phyloP scores from a whole-genome alignment of 2,797 vertebrate species.

The Rhodeus uyekii region DNA sequence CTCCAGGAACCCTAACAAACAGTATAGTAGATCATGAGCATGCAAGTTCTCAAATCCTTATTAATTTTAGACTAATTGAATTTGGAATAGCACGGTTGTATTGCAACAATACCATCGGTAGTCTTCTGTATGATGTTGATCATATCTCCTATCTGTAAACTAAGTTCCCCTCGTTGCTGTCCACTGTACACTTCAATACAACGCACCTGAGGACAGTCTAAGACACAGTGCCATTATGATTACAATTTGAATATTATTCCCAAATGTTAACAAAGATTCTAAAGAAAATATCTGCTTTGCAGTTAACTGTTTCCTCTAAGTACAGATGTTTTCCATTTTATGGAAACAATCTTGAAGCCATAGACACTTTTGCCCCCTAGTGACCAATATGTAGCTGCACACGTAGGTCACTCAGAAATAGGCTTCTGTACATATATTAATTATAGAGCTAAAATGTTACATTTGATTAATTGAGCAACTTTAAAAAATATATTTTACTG shows the following conservation, averaged over 20 bases:
- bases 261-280: neutral
- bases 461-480: no score
- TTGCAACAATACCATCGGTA: conserved; percentile 43
- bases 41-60: neutral
- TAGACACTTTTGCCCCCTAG: conserved; percentile 51
- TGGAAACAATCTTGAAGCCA: neutral
- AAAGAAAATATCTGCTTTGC: neutral
- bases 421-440: neutral
- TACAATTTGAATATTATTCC: neutral
- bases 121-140: conserved; percentile 55
- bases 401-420: no score
- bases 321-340: neutral
- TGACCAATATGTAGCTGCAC: conserved; percentile 26
- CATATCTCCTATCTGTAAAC: conserved; percentile 42
- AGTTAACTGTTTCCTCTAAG: neutral
- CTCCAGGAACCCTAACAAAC: conserved; percentile 48
- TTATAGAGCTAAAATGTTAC: no score
- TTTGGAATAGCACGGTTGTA: neutral
- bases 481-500: no score
- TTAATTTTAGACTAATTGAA: neutral
- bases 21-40: neutral
- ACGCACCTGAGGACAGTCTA: conserved; percentile 56
- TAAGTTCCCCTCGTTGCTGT: conserved; percentile 53
- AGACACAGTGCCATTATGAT: neutral
- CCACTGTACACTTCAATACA: conserved; percentile 46